phyloP scores from a whole-genome alignment of 2,888 invertebrate genomes.

The Drosophila anomalipes region DNA sequence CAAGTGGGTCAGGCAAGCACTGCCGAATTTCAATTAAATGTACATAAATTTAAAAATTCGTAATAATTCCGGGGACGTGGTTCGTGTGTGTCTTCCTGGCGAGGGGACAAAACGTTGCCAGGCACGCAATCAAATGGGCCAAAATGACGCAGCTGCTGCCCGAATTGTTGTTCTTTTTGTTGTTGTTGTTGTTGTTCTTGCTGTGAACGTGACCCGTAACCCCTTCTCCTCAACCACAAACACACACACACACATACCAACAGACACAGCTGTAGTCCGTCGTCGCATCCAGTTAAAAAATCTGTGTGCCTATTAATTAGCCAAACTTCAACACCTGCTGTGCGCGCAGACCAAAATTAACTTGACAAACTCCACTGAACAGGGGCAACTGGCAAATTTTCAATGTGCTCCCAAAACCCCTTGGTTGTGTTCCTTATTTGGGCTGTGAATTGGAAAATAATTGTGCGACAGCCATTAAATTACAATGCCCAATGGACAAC shows the following conservation, averaged over 20 bases:
- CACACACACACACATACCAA: conserved; percentile 6
- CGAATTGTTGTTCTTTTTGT: conserved; percentile 48
- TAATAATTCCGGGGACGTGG: conserved; percentile 71
- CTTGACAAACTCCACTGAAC: conserved; percentile 56
- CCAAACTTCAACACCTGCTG: conserved; percentile 79
- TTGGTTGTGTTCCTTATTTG: conserved; percentile 29
- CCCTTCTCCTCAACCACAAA: conserved; percentile 4
- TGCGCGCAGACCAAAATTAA: conserved; percentile 59
- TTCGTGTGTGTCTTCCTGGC: conserved; percentile 19
- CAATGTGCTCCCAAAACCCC: background rate
- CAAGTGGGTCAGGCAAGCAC: conserved; percentile 18
- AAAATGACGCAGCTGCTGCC: conserved; percentile 66
- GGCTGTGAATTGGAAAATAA: conserved; percentile 78
- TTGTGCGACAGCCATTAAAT: conserved; percentile 76
- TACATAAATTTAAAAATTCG: conserved; percentile 77
- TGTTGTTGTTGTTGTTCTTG: conserved; percentile 1
- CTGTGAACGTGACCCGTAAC: conserved; percentile 64
- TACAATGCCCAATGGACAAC: conserved; percentile 69
- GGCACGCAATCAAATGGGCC: conserved; percentile 57
- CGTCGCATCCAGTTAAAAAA: conserved; percentile 57
- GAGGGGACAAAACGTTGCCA: conserved; percentile 67
- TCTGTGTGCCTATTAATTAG: conserved; percentile 77
- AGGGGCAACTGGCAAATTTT: conserved; percentile 29
- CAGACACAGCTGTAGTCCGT: conserved; percentile 27
- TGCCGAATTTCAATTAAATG: conserved; percentile 78